Evolutionary conservation across 2,797 vertebrate species (phyloP).

Genomic region (Trachurus trachurus): DNA sequence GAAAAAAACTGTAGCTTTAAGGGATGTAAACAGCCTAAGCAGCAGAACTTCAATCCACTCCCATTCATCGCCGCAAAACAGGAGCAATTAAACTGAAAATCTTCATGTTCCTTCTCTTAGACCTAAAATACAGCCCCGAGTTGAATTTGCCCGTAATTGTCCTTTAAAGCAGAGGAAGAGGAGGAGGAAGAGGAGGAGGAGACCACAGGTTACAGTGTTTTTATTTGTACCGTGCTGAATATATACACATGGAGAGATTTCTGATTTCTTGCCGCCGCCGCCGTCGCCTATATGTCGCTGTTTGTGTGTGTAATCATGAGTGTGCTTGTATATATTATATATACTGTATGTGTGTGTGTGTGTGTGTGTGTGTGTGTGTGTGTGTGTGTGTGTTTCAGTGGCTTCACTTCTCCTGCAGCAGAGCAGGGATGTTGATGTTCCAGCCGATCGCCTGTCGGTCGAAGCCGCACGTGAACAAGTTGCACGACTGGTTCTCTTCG

Average conservation of each 20-base stretch:
- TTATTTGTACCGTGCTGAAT: constrained; percentile 2
- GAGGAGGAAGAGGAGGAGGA: constrained; percentile 9
- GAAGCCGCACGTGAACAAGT: constrained; percentile 97
- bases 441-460: constrained; percentile 98
- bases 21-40: too few species aligned
- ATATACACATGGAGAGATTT: constrained; percentile 31
- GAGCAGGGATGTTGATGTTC: constrained; percentile 98
- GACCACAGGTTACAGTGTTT: constrained; percentile 53
- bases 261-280: constrained; percentile 21
- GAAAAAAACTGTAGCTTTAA: too few species aligned
- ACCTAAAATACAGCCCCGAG: too few species aligned
- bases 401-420: constrained; percentile 95
- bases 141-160: too few species aligned
- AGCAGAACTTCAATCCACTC: too few species aligned
- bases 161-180: too few species aligned
- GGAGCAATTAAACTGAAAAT: too few species aligned
- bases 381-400: background rate
- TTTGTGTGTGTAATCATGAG: background rate
- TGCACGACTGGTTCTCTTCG: constrained; percentile 96
- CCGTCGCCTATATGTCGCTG: background rate
- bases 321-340: too few species aligned
- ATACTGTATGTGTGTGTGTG: background rate
- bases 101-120: too few species aligned
- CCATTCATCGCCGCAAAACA: too few species aligned
- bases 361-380: constrained; percentile 19